Evolutionary conservation across 2,113 vertebrate genomes (phyloP), one percentile per base, ranked within the genome.

Genomic region (Centrocercus urophasianus): DNA sequence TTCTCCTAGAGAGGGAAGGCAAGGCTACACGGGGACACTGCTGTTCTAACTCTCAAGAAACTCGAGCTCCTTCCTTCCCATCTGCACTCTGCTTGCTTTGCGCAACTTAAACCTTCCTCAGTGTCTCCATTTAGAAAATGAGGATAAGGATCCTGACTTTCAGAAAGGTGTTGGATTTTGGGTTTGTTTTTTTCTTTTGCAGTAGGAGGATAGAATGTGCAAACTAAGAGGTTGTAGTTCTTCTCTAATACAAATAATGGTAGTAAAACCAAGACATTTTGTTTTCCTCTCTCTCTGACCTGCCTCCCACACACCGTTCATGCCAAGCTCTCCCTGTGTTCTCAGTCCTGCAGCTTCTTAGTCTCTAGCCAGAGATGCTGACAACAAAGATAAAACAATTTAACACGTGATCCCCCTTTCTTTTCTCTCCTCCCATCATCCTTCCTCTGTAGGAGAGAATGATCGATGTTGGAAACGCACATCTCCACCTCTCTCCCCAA

Each of bases 361-460:
- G 13, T n/a, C 86, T 50, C 42, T 6, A 82, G 54, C 28, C 76
- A 38, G 66, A 76, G 65, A 65, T 32, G 18, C 24, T 24, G 64
- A 83, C 75, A 90, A 76, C 52, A 66, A 50, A 79, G 91, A 93
- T 83, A 72, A 96, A 93, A 61, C 70, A 74, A 45, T 76, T 66
- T 43, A 82, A 90, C 36, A 24, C 57, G 5, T 1, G 0, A 6
- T 42, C 65, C 28, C 47, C 80, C 38, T 48, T 48, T 48, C 52
- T 34, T 28, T 28, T 59, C 67, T 69, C 18, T 70, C 36, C 30
- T 75, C 70, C 73, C 70, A 48, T 5, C 83, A 38, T 1, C 65
- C 50, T 28, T 67, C 38, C 90, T 40, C 63, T 50, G 88, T 74
- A 43, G 86, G 73, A 75, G 48, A 50, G 65, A 27, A 52, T 83